These are phyloP conservation scores for Leptinotarsa lineolata DNA, from an alignment of 1,140 invertebrate genomes.

Conservation along the genomic window DNA sequence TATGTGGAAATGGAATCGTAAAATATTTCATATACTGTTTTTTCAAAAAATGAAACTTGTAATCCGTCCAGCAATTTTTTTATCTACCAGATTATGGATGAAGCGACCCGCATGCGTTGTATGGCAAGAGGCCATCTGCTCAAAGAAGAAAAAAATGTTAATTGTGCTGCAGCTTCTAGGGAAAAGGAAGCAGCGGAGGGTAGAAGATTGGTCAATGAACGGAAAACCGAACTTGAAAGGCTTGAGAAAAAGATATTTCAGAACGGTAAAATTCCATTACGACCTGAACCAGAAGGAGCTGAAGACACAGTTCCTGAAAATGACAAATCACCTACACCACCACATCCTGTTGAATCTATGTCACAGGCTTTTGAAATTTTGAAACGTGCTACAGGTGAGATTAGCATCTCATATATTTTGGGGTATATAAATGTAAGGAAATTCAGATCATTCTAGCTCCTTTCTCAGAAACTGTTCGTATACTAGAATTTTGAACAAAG, in stretches of 20 bases:
- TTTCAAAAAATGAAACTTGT: too few relatives aligned
- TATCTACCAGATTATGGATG: constrained; percentile 49
- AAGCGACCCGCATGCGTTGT: constrained; percentile 71
- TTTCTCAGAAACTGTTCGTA: too few relatives aligned
- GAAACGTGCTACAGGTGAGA: constrained; percentile 70
- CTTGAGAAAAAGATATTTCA: constrained; percentile 73
- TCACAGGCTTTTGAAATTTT: constrained; percentile 72
- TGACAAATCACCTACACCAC: constrained; percentile 46
- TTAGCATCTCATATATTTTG: too few relatives aligned
- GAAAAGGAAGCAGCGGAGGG: constrained; percentile 66
- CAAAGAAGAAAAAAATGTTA: constrained; percentile 68
- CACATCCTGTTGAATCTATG: constrained; percentile 60
- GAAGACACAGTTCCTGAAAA: constrained; percentile 50
- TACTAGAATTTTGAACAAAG: too few relatives aligned
- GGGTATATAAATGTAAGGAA: too few relatives aligned
- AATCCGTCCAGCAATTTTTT: too few relatives aligned
- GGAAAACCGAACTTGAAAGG: constrained; percentile 70
- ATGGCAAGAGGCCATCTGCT: constrained; percentile 67
- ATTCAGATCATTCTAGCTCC: too few relatives aligned
- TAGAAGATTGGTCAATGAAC: constrained; percentile 68
- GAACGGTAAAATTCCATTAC: constrained; percentile 36
- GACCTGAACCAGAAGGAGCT: constrained; percentile 53
- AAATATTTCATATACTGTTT: not conserved
- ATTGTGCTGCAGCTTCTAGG: constrained; percentile 65
- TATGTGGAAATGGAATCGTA: not conserved